Percentiles rank a stretch among this genome's conserved stretches.
These are phyloP conservation scores for Drosophila mayaguana DNA, from an alignment of 2,888 invertebrate species.

Conservation along the genomic window DNA sequence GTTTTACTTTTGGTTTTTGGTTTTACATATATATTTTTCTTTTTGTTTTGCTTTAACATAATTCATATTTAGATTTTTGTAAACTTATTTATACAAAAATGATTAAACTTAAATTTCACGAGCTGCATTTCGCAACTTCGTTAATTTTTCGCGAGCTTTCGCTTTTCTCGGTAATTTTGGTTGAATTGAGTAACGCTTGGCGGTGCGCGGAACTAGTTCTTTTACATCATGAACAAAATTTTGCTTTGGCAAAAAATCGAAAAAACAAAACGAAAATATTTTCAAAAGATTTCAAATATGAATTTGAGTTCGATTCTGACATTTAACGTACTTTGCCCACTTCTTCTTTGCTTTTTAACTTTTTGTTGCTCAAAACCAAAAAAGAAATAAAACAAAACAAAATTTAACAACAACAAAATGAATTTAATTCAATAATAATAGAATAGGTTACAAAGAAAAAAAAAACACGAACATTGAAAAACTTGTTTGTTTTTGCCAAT, in stretches of 20 bases:
- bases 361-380: constrained; percentile 48
- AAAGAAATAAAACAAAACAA: constrained; percentile 58
- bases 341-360: constrained; percentile 60
- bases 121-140: constrained; percentile 36
- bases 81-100: constrained; percentile 64
- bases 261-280: constrained; percentile 50
- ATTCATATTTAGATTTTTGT: constrained; percentile 46
- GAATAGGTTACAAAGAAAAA: constrained; percentile 27
- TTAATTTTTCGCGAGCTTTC: constrained; percentile 14
- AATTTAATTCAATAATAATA: constrained; percentile 38
- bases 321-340: constrained; percentile 46
- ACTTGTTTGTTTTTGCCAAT: constrained; percentile 61
- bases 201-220: constrained; percentile 22
- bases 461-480: constrained; percentile 22
- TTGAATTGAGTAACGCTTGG: constrained; percentile 11
- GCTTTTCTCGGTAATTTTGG: background rate
- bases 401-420: constrained; percentile 39
- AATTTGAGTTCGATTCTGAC: constrained; percentile 25
- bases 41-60: constrained; percentile 48
- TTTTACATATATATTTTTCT: constrained; percentile 29
- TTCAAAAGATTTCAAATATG: constrained; percentile 21
- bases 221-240: constrained; percentile 53
- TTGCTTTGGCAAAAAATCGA: constrained; percentile 49
- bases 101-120: constrained; percentile 63
- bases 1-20: constrained; percentile 37